Conservation (phyloP, 2,888 invertebrate species). For the Pachycephus smyrnensis region DNA sequence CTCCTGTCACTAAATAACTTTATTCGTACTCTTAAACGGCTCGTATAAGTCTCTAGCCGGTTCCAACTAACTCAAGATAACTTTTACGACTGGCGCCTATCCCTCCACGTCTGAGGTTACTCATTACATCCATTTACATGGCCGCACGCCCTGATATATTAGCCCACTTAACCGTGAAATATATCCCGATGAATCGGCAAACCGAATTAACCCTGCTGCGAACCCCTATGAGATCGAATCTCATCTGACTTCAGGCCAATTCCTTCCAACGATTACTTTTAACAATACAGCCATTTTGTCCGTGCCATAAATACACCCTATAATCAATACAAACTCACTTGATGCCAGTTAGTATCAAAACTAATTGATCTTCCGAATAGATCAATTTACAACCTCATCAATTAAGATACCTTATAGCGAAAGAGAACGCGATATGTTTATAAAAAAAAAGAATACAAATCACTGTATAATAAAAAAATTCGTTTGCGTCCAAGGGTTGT, state of each 20-base stretch:
- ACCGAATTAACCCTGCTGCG: neutral
- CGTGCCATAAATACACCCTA: neutral
- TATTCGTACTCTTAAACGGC: neutral
- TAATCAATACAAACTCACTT: neutral
- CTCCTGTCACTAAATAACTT: neutral
- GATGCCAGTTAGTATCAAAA: neutral
- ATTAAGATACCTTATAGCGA: neutral
- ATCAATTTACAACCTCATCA: neutral
- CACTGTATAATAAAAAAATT: neutral
- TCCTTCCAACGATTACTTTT: neutral
- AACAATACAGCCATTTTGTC: neutral
- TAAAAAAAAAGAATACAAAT: neutral
- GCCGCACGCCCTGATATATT: conserved; percentile 20
- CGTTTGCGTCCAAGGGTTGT: neutral
- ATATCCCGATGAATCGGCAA: conserved; percentile 13
- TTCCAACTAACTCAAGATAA: neutral
- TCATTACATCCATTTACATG: conserved; percentile 31
- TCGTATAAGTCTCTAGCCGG: neutral
- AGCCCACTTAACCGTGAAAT: conserved; percentile 20
- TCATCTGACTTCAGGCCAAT: neutral
- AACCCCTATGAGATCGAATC: neutral
- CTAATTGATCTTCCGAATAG: neutral
- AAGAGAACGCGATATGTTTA: neutral
- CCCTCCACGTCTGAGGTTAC: conserved; percentile 26
- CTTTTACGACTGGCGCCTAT: conserved; percentile 29